phyloP scores from a whole-genome alignment of 2,888 invertebrate genomes.

The Archaeoteleia sp. region DNA sequence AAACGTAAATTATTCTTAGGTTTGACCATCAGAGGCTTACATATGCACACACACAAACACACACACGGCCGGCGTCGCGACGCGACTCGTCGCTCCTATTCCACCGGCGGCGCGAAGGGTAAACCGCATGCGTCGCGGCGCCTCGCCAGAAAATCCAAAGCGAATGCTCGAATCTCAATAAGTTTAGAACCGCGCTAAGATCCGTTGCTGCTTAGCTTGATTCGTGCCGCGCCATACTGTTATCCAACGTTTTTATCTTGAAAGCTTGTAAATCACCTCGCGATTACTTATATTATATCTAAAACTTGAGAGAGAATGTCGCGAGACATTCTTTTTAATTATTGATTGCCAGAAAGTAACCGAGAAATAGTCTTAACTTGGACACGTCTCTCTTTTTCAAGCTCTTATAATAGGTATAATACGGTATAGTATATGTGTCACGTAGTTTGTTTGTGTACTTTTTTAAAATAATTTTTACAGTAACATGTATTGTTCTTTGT shows the following conservation, averaged over 20 bases:
- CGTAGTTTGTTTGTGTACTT: too few species aligned
- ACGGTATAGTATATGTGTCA: slow-evolving; percentile 2
- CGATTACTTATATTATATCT: background rate
- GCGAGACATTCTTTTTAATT: background rate
- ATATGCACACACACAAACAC: too few species aligned
- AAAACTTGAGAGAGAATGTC: background rate
- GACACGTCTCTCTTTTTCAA: slow-evolving; percentile 12
- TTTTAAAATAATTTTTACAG: too few species aligned
- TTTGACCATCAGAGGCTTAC: slow-evolving; percentile 53
- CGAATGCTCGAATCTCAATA: slow-evolving; percentile 64
- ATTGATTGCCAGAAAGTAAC: background rate
- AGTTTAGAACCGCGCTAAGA: slow-evolving; percentile 74
- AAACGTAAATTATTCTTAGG: slow-evolving; percentile 73
- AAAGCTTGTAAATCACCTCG: background rate
- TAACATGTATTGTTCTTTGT: too few species aligned
- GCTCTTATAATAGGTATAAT: slow-evolving; percentile 30
- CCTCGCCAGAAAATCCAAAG: slow-evolving; percentile 60
- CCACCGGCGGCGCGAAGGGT: slow-evolving; percentile 34
- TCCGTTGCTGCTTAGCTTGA: slow-evolving; percentile 77
- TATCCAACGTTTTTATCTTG: slow-evolving; percentile 52
- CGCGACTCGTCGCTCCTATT: slow-evolving; percentile 37
- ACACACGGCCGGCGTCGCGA: slow-evolving; percentile 55
- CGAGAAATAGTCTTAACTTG: background rate
- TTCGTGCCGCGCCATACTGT: slow-evolving; percentile 71
- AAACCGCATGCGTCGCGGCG: slow-evolving; percentile 70